These are phyloP conservation scores for Scytalopus superciliaris DNA, from an alignment of 2,113 vertebrate genomes.

Conservation along the genomic window DNA sequence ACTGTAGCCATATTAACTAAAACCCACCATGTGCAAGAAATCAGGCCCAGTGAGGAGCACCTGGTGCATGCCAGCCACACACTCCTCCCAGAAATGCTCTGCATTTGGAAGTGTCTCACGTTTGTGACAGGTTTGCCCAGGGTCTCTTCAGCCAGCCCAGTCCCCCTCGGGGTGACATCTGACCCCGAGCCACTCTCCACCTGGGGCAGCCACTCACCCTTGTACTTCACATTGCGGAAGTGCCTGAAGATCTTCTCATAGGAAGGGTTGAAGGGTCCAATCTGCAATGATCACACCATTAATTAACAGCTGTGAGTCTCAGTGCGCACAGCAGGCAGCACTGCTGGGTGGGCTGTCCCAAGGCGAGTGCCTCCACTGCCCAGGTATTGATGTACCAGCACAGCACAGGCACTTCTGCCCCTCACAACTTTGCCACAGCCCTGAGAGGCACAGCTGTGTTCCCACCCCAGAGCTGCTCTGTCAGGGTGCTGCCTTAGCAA, in stretches of 20 bases:
- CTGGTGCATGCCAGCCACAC: accelerated
- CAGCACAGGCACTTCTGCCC: too few relatives aligned
- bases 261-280: conserved; percentile 84
- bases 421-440: too few relatives aligned
- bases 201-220: conserved; percentile 70
- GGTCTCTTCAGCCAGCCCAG: not conserved
- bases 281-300: conserved; percentile 71
- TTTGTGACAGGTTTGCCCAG: not conserved
- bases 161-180: not conserved
- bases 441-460: too few relatives aligned
- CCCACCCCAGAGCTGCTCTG: not conserved
- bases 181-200: not conserved
- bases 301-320: not conserved
- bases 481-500: not conserved
- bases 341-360: too few relatives aligned
- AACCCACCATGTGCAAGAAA: not conserved
- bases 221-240: conserved; percentile 83
- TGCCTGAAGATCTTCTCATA: conserved; percentile 87
- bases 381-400: too few relatives aligned
- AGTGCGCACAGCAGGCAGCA: too few relatives aligned
- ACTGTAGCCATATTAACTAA: not conserved
- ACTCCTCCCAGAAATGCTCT: not conserved
- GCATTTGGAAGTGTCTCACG: not conserved
- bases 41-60: not conserved
- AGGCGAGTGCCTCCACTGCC: too few relatives aligned